phyloP scores from a whole-genome alignment of 2,888 invertebrate species.

The Polydrusus cervinus region DNA sequence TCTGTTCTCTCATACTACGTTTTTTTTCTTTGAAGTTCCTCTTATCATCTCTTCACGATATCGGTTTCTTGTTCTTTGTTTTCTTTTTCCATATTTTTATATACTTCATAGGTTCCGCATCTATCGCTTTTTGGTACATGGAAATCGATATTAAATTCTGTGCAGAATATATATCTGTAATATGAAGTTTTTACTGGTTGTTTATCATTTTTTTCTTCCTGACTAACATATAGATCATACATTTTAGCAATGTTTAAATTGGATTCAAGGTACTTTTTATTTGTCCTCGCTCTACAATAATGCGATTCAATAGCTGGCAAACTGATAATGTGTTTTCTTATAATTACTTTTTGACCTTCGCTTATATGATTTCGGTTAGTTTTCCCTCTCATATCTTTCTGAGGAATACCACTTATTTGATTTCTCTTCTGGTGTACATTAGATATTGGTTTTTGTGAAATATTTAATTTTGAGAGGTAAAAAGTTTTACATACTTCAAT shows the following conservation, averaged over 20 bases:
- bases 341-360: background rate
- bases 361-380: background rate
- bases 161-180: constrained; percentile 11
- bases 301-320: background rate
- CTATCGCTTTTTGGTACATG: constrained; percentile 6
- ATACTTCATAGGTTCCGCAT: background rate
- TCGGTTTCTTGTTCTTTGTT: background rate
- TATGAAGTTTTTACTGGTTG: constrained; percentile 15
- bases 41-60: background rate
- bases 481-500: constrained; percentile 7
- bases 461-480: background rate
- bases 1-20: background rate
- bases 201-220: background rate
- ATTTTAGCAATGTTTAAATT: background rate
- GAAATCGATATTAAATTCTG: background rate
- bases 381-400: background rate
- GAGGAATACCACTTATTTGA: background rate
- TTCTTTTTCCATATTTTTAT: background rate
- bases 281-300: background rate
- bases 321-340: background rate
- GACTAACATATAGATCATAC: constrained; percentile 1
- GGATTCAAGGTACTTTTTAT: background rate
- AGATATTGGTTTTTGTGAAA: background rate
- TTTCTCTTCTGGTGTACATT: constrained; percentile 1
- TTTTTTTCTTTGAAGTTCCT: background rate